Conservation (phyloP, 2,888 invertebrate genomes). For the Brenthis ino region DNA sequence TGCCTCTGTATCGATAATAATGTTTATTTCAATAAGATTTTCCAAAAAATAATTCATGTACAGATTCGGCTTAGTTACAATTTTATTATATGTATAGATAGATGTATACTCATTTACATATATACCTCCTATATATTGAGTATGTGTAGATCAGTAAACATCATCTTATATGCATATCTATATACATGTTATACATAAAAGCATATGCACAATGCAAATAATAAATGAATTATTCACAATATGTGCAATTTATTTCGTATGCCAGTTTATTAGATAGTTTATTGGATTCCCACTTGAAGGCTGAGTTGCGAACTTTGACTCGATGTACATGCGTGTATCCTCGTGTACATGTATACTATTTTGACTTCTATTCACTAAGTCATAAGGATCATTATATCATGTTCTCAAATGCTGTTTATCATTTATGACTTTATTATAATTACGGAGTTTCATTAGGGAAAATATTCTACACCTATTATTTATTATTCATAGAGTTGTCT, state of each 20-base stretch:
- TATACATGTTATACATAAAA: background rate
- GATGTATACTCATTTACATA: too few species aligned
- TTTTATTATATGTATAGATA: too few species aligned
- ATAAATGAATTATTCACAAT: slow-evolving; percentile 49
- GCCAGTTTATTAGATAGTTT: slow-evolving; percentile 72
- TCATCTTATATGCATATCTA: background rate
- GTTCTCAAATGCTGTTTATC: slow-evolving; percentile 23
- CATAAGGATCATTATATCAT: slow-evolving; percentile 14
- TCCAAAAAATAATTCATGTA: too few species aligned
- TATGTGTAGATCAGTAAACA: too few species aligned
- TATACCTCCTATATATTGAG: too few species aligned
- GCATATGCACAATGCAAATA: slow-evolving; percentile 17
- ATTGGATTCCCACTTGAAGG: slow-evolving; percentile 70
- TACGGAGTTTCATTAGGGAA: slow-evolving; percentile 37
- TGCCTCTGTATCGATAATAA: too few species aligned
- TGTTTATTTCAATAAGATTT: too few species aligned
- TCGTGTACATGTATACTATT: background rate
- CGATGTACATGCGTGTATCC: slow-evolving; percentile 34
- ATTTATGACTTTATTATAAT: slow-evolving; percentile 35
- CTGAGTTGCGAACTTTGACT: slow-evolving; percentile 71
- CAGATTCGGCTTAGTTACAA: too few species aligned
- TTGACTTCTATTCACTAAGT: slow-evolving; percentile 14
- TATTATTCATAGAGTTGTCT: slow-evolving; percentile 29
- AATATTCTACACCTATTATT: slow-evolving; percentile 34
- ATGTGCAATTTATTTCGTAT: slow-evolving; percentile 57